Evolutionary conservation across 2,888 invertebrate genomes (phyloP), one percentile per base, ranked within the genome.

Genomic region (Corythucha ciliata): DNA sequence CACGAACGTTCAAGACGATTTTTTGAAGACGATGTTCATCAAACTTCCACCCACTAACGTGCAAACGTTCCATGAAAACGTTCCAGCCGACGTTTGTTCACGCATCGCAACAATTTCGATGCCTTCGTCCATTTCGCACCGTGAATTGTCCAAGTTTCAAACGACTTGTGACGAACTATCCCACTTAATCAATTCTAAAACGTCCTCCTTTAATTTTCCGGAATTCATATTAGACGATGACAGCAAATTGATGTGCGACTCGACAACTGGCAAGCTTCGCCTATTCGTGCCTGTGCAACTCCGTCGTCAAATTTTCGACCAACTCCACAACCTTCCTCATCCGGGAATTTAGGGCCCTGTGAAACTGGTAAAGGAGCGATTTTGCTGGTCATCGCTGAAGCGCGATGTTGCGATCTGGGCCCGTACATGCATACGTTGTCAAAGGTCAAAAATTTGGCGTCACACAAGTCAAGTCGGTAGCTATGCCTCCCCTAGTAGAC

Each of bases 311-410:
- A 21, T 57, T 1, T 57, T 57, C 36, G 33, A 61, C n/a, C 4
- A 44, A 0, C 4, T 64, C 0, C 64, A 66, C 47, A 39, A 49
- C 1, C 46, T 65, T 1, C 54, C 61, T 3, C 65, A 63, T 49
- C 61, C 61, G 4, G 63, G 63, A 1, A 48, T 54, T 2, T 56
- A 57, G 4, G 58, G 58, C 0, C 62, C 63, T 2, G 46, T 48
- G 3, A 62, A 60, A 14, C 40, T 68, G 1, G 58, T 69, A 0
- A 41, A 63, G 0, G 33, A 64, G 14, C 58, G 66, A 1, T 69
- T 61, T 37, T 64, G 68, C 0, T 69, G 68, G 68, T 67, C 67
- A 1, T 60, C 60, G 2, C 60, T 69, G 0, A 61, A 64, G 1
- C 54, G 52, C 6, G 66, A 69, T 39, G 64, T 63, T 42, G 46